Percentiles rank a stretch among this genome's conserved stretches.
phyloP scores from a whole-genome alignment of 2,888 invertebrate genomes.

The Norana najaformis region DNA sequence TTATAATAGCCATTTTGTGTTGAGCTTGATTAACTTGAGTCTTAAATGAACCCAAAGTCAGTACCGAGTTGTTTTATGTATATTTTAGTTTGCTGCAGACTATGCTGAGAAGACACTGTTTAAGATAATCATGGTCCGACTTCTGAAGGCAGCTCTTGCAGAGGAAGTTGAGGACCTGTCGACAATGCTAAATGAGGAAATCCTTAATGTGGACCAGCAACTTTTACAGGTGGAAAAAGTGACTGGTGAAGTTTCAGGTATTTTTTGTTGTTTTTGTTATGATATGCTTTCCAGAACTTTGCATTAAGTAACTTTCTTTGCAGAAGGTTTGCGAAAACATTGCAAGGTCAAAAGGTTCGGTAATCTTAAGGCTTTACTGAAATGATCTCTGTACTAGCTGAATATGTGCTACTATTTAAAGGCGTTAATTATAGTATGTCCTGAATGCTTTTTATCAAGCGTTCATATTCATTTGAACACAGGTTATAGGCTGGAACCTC shows the following conservation, averaged over 20 bases:
- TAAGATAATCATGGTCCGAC: conserved; percentile 63
- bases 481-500: too few relatives aligned
- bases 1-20: too few relatives aligned
- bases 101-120: conserved; percentile 86
- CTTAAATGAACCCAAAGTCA: neutral
- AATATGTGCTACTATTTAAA: too few relatives aligned
- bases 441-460: too few relatives aligned
- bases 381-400: too few relatives aligned
- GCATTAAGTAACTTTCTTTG: too few relatives aligned
- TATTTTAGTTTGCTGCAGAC: conserved; percentile 74
- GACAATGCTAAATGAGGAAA: conserved; percentile 81
- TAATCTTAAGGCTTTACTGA: too few relatives aligned
- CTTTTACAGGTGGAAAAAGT: conserved; percentile 82
- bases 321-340: too few relatives aligned
- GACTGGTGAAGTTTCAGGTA: conserved; percentile 70
- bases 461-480: neutral
- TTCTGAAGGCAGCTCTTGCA: conserved; percentile 49
- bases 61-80: neutral
- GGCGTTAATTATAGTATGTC: too few relatives aligned
- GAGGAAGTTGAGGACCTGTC: conserved; percentile 62
- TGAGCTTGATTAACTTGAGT: neutral
- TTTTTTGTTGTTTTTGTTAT: too few relatives aligned
- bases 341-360: too few relatives aligned
- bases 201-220: conserved; percentile 79
- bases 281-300: too few relatives aligned